Evolutionary conservation across 1,140 invertebrate species (phyloP).

Genomic region (Drosophila kanapiae): DNA sequence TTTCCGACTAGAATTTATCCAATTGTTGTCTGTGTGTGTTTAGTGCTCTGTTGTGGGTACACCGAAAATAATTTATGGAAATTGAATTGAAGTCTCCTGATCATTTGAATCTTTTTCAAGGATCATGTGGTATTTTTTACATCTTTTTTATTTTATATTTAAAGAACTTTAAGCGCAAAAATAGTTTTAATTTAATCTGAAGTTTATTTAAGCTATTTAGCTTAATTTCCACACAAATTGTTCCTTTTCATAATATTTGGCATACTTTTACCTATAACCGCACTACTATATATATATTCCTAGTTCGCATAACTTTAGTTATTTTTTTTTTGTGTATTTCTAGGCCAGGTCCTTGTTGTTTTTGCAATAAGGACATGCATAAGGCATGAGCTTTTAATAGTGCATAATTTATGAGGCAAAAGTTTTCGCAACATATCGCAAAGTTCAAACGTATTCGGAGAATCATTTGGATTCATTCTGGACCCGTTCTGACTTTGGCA

Average conservation of each 20-base stretch:
- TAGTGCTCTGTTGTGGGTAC: constrained; percentile 9
- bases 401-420: constrained; percentile 57
- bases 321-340: neutral
- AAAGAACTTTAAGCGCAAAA: neutral
- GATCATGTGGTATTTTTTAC: no score
- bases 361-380: constrained; percentile 21
- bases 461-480: constrained; percentile 50
- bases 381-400: constrained; percentile 44
- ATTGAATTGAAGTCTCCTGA: neutral
- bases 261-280: no score
- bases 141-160: neutral
- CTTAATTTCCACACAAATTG: no score
- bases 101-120: neutral
- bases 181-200: no score
- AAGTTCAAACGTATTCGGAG: constrained; percentile 47
- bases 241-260: no score
- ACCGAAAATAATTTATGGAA: neutral
- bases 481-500: constrained; percentile 58
- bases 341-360: neutral
- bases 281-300: no score
- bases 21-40: constrained; percentile 37
- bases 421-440: constrained; percentile 43
- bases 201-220: no score
- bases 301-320: no score
- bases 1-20: constrained; percentile 24